Evolutionary conservation across 1,140 invertebrate species (phyloP).

Genomic region (Drosophila fuyamai): DNA sequence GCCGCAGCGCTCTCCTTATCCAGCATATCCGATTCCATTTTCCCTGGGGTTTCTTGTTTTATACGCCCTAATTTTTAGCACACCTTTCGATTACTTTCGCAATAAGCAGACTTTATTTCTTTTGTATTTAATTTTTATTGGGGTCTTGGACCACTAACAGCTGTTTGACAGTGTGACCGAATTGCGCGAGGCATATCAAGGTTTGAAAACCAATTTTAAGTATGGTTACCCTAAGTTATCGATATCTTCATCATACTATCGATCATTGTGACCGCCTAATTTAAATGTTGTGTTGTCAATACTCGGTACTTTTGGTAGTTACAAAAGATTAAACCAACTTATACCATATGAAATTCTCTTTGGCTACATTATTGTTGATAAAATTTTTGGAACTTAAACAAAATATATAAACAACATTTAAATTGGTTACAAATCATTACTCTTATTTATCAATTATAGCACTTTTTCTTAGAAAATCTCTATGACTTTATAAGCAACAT

Average conservation of each 20-base stretch:
- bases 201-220: neutral
- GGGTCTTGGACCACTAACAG: constrained; percentile 24
- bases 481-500: too few relatives aligned
- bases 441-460: too few relatives aligned
- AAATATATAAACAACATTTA: too few relatives aligned
- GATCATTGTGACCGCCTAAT: neutral
- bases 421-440: too few relatives aligned
- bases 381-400: too few relatives aligned
- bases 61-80: neutral
- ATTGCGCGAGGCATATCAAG: neutral
- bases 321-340: too few relatives aligned
- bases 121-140: constrained; percentile 21
- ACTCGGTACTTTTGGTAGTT: too few relatives aligned
- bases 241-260: neutral
- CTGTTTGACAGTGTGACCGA: constrained; percentile 6
- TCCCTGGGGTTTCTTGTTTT: constrained; percentile 13
- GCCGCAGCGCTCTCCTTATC: constrained; percentile 58
- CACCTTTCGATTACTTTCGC: constrained; percentile 7
- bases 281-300: neutral
- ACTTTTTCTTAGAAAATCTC: too few relatives aligned
- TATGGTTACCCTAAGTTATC: neutral
- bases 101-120: constrained; percentile 16
- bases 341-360: too few relatives aligned
- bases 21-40: constrained; percentile 74
- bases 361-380: too few relatives aligned